Base-by-base conservation (phyloP, 2,888 invertebrate species). In the Hydraecia micacea region DNA sequence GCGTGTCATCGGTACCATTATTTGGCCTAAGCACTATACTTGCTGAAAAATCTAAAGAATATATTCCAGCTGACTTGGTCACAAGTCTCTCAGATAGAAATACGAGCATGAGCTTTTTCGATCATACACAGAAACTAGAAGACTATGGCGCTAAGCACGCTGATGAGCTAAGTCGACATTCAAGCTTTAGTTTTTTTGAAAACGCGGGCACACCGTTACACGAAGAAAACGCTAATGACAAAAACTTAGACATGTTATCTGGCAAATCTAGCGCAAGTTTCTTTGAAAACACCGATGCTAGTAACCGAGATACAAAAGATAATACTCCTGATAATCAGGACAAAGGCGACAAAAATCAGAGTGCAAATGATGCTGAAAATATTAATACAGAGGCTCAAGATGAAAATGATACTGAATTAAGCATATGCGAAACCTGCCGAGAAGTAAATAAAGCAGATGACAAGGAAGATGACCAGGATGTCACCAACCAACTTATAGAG, bases 401-500 rank as follows among this genome's bases (percentile, higher is more conserved):
- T 28, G 73, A 76, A 58, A 86, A 85, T 71, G 80, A 81, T 55
- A 89, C 92, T 1, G 94, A 95, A 80, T 90, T 95, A n/a, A 94
- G 91, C 79, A 95, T 95, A 65, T 95, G 95, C 81, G 95, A 94
- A 88, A 95, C 95, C 3, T 95, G 95, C 79, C 91, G 94, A 82
- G 96, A 96, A 91, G 93, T 95, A 0, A 93, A 90, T 65, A 91
- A 92, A 77, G 90, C 92, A 0, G 95, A 94, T 49, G 93, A 93
- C 0, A 93, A 90, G 77, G 91, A 92, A 77, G 93, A 92, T 15
- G 93, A 91, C 7, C 80, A 95, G 67, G 93, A 95, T 87, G 89
- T 96, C 21, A 97, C 96, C 2, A 86, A 90, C 25, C 94, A 96
- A 70, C 83, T 97, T 21, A 96, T 96, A 73, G 95, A 96, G 86